Base-by-base conservation (phyloP, 2,113 vertebrate species). In the Dermatemys mawii region DNA sequence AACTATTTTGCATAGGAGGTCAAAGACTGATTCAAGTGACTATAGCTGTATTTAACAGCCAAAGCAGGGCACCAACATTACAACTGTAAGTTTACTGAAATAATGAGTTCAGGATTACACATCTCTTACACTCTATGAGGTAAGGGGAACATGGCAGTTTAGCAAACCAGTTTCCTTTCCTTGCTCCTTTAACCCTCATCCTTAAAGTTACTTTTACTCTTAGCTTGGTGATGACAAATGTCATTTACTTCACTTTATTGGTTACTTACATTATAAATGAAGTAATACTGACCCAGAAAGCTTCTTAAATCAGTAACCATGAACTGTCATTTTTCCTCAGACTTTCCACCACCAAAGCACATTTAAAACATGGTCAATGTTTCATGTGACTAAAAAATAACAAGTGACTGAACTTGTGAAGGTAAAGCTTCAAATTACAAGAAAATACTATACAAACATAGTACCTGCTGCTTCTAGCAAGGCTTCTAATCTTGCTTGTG, bases 381-480 rank as follows among this genome's bases (percentile, higher is more conserved):
- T 60, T 86, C 6, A 35, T 22, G 11, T 6, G 8, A 21, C 2
- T 48, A 21, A 83, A 79, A 70, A 86, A n/a, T n/a, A 41, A 82
- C 6, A 50, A 32, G 14, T n/a, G 95, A 38, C 16, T 49, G 86
- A 50, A 75, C 24, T 26, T n/a, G 2, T 49, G 44, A 90, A 49
- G 38, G 44, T 44, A 79, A 85, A 13, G 76, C 44, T 92, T 94
- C 87, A 73, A 89, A 78, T 95, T 70, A 97, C 19, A 55, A 88
- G 51, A 92, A 85, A 95, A 82, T 11, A 93, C 10, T 81, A 53
- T 2, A 86, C 46, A 90, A 96, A 91, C 53, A 86, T 94, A 86
- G 76, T 99, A 99, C 99, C 99, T 98, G 99, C 99, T 96, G 99
- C 99, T 98, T 99, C 99, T 93, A 99, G 98, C 92, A 99, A 98